These are phyloP conservation scores for Argyrosomus regius DNA, from an alignment of 2,797 vertebrate genomes.

Conservation along the genomic window DNA sequence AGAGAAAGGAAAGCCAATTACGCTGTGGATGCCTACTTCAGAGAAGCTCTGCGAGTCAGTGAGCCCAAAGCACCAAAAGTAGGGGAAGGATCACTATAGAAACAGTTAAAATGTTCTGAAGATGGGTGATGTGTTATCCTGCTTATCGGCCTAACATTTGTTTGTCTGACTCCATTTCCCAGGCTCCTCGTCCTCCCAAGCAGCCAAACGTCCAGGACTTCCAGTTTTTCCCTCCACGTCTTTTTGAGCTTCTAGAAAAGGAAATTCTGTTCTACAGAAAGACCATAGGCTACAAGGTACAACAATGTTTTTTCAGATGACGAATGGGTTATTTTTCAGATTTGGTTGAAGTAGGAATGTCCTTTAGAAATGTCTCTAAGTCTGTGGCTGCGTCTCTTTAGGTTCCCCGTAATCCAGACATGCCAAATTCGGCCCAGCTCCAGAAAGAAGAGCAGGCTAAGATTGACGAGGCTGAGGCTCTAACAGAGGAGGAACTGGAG, in stretches of 20 bases:
- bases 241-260: slow-evolving; percentile 98
- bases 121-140: background rate
- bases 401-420: slow-evolving; percentile 97
- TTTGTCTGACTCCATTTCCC: slow-evolving; percentile 22
- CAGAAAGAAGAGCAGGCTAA: slow-evolving; percentile 98
- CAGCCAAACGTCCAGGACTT: slow-evolving; percentile 99
- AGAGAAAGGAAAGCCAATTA: slow-evolving; percentile 99
- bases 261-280: slow-evolving; percentile 99
- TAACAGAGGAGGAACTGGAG: slow-evolving; percentile 97
- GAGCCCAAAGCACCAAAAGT: slow-evolving; percentile 99
- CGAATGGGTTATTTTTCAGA: background rate
- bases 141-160: background rate
- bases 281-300: slow-evolving; percentile 99
- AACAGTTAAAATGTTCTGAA: background rate
- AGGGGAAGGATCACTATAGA: background rate
- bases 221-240: slow-evolving; percentile 98
- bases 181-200: slow-evolving; percentile 98
- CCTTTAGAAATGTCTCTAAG: slow-evolving; percentile 4
- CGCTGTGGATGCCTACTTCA: slow-evolving; percentile 98
- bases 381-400: slow-evolving; percentile 63
- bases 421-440: slow-evolving; percentile 93
- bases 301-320: background rate
- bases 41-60: slow-evolving; percentile 97
- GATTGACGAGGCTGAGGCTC: slow-evolving; percentile 97
- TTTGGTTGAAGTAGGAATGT: background rate